A percentile compares a stretch with the other conserved stretches of the same genome.
Conservation (phyloP, 2,113 vertebrate species). For the Otolemur garnettii region DNA sequence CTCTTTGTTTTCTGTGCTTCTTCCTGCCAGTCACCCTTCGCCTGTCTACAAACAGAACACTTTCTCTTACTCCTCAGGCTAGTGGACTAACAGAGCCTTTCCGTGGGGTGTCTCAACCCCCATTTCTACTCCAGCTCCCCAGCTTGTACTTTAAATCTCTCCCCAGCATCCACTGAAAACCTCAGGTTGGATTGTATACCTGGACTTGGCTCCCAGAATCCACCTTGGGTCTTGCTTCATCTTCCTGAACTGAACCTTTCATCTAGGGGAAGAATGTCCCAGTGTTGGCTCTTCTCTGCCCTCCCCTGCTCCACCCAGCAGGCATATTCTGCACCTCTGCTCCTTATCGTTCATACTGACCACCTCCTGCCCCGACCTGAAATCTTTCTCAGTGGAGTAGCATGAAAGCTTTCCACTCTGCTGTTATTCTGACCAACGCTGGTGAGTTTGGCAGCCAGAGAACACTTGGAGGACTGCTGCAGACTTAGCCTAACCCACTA, state of each 20-base stretch:
- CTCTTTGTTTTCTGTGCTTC: not conserved
- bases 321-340: not conserved
- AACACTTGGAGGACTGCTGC: not conserved
- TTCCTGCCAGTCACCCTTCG: not conserved
- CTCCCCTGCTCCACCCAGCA: too few species aligned
- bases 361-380: accelerated
- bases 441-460: not conserved
- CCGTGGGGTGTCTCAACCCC: not conserved
- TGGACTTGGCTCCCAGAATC: not conserved
- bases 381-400: too few species aligned
- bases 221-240: accelerated
- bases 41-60: accelerated
- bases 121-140: not conserved
- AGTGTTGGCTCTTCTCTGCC: not conserved
- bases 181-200: accelerated
- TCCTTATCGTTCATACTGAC: not conserved
- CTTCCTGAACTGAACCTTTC: not conserved
- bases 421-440: not conserved
- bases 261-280: not conserved
- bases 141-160: not conserved
- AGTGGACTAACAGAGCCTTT: too few species aligned
- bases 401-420: too few species aligned
- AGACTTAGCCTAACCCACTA: accelerated
- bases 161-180: not conserved
- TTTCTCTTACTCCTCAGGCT: not conserved